Conservation (phyloP, 2,113 vertebrate genomes). For the Corydoras sp. region DNA sequence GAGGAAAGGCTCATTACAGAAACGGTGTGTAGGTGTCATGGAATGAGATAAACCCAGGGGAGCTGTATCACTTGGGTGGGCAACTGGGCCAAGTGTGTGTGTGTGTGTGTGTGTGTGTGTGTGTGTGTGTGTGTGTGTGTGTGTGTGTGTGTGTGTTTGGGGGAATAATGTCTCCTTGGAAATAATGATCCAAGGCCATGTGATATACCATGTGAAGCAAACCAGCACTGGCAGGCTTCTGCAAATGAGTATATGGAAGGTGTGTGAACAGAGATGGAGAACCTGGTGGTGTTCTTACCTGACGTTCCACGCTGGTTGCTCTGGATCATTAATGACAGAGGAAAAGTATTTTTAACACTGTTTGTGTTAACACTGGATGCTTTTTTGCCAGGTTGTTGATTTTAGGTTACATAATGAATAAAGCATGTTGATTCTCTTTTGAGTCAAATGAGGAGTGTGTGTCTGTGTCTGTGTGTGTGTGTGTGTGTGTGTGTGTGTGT, state of each 20-base stretch:
- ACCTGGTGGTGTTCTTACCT: neutral
- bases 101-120: constrained; percentile 8
- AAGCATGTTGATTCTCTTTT: too few species aligned
- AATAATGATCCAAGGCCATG: constrained; percentile 16
- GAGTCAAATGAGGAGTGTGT: too few species aligned
- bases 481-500: too few species aligned
- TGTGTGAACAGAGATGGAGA: neutral
- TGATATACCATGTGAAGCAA: constrained; percentile 17
- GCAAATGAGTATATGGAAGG: neutral
- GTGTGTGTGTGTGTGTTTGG: neutral
- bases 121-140: neutral
- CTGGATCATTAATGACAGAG: neutral
- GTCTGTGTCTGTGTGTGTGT: too few species aligned
- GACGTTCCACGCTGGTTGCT: neutral
- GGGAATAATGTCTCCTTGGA: neutral
- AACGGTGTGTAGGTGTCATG: constrained; percentile 29
- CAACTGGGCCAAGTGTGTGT: neutral
- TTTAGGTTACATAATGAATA: too few species aligned
- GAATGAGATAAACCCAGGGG: constrained; percentile 16
- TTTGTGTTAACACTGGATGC: too few species aligned
- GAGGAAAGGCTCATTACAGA: constrained; percentile 26
- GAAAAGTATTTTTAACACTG: too few species aligned
- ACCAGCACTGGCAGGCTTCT: constrained; percentile 7
- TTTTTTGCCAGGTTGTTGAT: too few species aligned
- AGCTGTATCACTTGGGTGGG: constrained; percentile 18